Evolutionary conservation across 2,113 vertebrate species (phyloP), one percentile per base, ranked within the genome.

Genomic region (Rhabdornis inornatus): DNA sequence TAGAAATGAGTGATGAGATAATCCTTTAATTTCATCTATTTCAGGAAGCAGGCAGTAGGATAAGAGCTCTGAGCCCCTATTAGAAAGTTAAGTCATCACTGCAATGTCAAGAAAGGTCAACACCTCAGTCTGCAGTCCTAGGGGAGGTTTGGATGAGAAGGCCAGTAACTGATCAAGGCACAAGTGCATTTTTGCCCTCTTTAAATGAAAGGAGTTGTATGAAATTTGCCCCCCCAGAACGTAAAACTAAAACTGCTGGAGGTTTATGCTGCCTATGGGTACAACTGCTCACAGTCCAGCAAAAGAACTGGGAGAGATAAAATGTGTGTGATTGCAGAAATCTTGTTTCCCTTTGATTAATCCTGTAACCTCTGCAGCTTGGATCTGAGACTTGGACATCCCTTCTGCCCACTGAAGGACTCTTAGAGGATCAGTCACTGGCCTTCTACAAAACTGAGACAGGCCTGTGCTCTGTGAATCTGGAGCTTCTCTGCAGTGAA

Each of bases 1-100:
- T 93, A 60, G 56, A 68, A 53, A 70, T 88, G n/a, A 72, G 84
- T 75, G 92, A 96, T 92, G 84, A 92, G 60, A 27, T 97, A 96
- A 97, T 97, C 96, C 93, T 95, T 96, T 97, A 96, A 96, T 97
- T 94, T 94, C 60, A 56, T 94, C 96, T 98, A 96, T 97, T 98
- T 97, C 79, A 79, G 97, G 97, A 97, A 97, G 92, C 86, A 63
- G 89, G 88, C 69, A 16, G 90, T 72, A 80, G 96, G 94, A 93
- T 97, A 93, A 95, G 90, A 95, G 88, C 78, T 91, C 92, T 90
- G 82, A 18, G n/a, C 87, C 94, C 91, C 87, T 95, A 82, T 64
- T 86, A 83, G 42, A 77, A 87, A 96, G 94, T 89, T 93, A 68
- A 74, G 91, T 87, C 60, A 94, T 91, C 89, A 10, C 57, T 63